Percentiles rank a stretch among this genome's conserved stretches.
phyloP scores from a whole-genome alignment of 2,888 invertebrate species.

The Branchellion lobata region DNA sequence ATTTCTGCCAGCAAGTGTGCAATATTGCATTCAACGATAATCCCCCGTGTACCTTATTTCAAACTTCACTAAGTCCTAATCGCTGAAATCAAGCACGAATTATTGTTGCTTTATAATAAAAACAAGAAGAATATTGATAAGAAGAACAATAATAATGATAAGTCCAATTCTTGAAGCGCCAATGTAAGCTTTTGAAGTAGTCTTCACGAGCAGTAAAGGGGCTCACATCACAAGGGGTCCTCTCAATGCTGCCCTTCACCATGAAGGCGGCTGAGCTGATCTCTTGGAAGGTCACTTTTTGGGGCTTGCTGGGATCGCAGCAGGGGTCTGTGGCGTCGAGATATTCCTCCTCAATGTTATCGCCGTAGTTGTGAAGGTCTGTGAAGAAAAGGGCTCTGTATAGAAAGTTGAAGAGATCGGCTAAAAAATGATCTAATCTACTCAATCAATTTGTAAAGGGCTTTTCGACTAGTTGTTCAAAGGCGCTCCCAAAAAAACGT shows the following conservation, averaged over 20 bases:
- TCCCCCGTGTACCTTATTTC: background rate
- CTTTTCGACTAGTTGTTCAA: no score
- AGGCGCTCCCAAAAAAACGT: no score
- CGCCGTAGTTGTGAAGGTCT: slow-evolving; percentile 12
- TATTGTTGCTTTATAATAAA: no score
- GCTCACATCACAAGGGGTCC: slow-evolving; percentile 84
- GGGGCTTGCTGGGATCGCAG: slow-evolving; percentile 66
- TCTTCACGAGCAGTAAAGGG: background rate
- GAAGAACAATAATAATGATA: slow-evolving; percentile 18
- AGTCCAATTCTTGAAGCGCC: no score
- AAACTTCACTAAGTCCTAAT: no score
- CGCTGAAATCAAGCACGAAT: no score
- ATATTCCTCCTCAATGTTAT: slow-evolving; percentile 27
- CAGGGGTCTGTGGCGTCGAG: slow-evolving; percentile 56
- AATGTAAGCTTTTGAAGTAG: background rate
- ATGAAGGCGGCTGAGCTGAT: slow-evolving; percentile 84
- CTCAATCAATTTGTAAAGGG: no score
- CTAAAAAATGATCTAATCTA: no score
- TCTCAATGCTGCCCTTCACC: slow-evolving; percentile 78
- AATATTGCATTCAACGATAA: slow-evolving; percentile 6
- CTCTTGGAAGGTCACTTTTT: slow-evolving; percentile 76
- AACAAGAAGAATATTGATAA: no score
- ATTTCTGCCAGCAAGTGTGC: slow-evolving; percentile 70
- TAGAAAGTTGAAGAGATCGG: background rate
- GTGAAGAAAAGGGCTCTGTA: background rate